These are phyloP conservation scores for Choloepus didactylus DNA, from an alignment of 2,797 vertebrate species.

Conservation along the genomic window DNA sequence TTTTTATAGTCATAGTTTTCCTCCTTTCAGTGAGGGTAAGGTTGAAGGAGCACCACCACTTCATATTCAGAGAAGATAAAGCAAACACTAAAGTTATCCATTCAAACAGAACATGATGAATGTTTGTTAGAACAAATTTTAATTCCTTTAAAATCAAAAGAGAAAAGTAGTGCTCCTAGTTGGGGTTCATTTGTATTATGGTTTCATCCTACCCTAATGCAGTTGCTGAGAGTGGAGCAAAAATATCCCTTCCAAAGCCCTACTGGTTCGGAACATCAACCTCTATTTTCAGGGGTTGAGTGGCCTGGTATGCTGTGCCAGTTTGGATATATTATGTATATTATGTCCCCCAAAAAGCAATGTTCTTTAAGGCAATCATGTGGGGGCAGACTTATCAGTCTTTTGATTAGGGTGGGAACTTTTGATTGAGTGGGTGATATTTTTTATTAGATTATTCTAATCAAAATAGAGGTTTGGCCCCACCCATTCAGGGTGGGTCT, in stretches of 20 bases:
- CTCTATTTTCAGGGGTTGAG: not conserved
- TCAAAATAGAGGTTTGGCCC: too few relatives aligned
- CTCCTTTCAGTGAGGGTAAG: not conserved
- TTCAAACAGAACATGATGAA: not conserved
- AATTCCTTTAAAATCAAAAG: not conserved
- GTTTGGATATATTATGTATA: too few relatives aligned
- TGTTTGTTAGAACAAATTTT: not conserved
- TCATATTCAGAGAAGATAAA: constrained; percentile 7
- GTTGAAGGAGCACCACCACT: not conserved
- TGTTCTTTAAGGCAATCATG: too few relatives aligned
- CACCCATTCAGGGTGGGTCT: too few relatives aligned
- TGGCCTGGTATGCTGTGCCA: not conserved
- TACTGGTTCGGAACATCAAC: not conserved
- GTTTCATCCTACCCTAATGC: not conserved
- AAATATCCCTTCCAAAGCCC: not conserved
- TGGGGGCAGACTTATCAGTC: too few relatives aligned
- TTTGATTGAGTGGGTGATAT: too few relatives aligned
- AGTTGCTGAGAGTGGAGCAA: not conserved
- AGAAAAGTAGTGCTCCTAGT: not conserved
- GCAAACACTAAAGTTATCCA: not conserved
- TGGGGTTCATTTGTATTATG: not conserved
- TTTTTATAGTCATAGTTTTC: not conserved
- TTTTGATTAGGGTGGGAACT: too few relatives aligned
- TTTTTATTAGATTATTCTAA: too few relatives aligned
- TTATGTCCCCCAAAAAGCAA: too few relatives aligned